Evolutionary conservation across 1,140 invertebrate genomes (phyloP).

Genomic region (Pseudomyrmex concolor): DNA sequence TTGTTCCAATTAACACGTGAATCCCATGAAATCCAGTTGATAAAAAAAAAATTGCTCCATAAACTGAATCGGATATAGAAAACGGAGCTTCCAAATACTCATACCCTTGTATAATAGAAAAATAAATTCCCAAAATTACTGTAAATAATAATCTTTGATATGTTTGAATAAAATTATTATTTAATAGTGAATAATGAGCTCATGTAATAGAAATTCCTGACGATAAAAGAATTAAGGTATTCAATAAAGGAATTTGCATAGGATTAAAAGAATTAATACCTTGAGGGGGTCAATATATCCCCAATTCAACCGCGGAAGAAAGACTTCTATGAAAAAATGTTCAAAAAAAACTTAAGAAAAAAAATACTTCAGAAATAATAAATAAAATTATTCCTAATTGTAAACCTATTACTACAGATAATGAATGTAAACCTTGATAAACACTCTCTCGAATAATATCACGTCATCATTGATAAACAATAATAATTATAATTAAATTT

Average conservation of each 20-base stretch:
- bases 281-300: conserved; percentile 85
- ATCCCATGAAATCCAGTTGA: conserved; percentile 90
- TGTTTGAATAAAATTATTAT: conserved; percentile 83
- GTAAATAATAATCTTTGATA: conserved; percentile 85
- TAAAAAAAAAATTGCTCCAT: conserved; percentile 89
- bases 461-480: conserved; percentile 3
- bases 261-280: conserved; percentile 87
- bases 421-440: background rate
- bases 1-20: conserved; percentile 87
- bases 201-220: conserved; percentile 87
- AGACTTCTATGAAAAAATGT: background rate
- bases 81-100: conserved; percentile 85
- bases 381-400: background rate
- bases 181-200: conserved; percentile 86
- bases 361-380: background rate
- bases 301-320: conserved; percentile 85
- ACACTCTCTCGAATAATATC: background rate
- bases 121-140: conserved; percentile 86
- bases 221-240: conserved; percentile 87
- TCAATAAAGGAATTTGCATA: conserved; percentile 86
- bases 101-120: conserved; percentile 83
- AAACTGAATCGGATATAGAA: conserved; percentile 87
- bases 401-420: background rate
- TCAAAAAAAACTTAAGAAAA: background rate
- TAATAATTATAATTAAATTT: background rate